Evolutionary conservation across 2,888 invertebrate species (phyloP).

Genomic region (Julus scanicus): DNA sequence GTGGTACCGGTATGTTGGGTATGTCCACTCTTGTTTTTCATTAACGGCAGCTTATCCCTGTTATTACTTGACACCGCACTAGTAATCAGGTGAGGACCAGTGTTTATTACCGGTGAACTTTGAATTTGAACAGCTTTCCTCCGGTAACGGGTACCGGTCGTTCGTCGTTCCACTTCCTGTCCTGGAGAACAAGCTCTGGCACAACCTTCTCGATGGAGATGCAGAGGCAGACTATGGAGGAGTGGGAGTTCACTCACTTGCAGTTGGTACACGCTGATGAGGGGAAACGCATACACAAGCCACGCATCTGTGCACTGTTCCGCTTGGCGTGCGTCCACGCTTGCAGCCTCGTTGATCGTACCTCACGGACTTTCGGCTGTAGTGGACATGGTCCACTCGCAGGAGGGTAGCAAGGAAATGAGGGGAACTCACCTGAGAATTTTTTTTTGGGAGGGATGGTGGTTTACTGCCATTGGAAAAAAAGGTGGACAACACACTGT

Average conservation of each 20-base stretch:
- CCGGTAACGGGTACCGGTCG: background rate
- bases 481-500: background rate
- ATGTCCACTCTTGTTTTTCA: conserved; percentile 16
- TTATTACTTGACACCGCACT: conserved; percentile 36
- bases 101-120: background rate
- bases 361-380: background rate
- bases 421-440: background rate
- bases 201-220: conserved; percentile 40
- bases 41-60: conserved; percentile 21
- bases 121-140: background rate
- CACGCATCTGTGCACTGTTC: background rate
- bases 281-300: background rate
- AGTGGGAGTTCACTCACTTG: conserved; percentile 30
- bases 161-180: background rate
- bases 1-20: background rate
- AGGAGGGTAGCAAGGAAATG: background rate
- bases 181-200: background rate
- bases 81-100: background rate
- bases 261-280: background rate
- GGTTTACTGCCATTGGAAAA: too few species aligned
- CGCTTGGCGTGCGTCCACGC: background rate
- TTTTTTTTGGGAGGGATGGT: too few species aligned
- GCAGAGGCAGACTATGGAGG: background rate
- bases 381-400: background rate
- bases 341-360: background rate